Base-by-base conservation (phyloP, 1,140 invertebrate species). In the Drosophila tani region DNA sequence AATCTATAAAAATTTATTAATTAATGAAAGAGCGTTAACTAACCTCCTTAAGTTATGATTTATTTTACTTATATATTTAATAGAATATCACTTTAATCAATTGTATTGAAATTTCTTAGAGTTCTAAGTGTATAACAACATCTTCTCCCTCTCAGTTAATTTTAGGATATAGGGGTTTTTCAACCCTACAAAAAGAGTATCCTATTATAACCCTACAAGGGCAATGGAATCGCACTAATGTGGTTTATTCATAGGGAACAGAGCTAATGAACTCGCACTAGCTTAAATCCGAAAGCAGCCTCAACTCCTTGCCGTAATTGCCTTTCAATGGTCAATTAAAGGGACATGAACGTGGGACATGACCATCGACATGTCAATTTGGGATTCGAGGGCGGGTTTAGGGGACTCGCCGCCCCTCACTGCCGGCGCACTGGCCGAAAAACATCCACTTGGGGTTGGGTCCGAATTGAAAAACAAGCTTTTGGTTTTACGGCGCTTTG, bases 401-500 rank as follows among this genome's bases (percentile, higher is more conserved):
- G 69, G 38, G 62, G 65, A 81, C 80, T 87, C 77, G 76, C 65
- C 62, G 69, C 60, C 76, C 83, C 84, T 41, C 69, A 12, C 1
- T 15, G 4, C 24, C 17, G 7, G 14, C 19, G 1, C 21, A 3
- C 7, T 73, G 43, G 35, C 66, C 32, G 53, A 56, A 15, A 53
- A 60, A 35, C 67, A 67, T 46, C 47, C 45, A 35, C 47, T 47
- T 19, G 40, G 15, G 24, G 24, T 15, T 50, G 57, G 75, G 50
- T 53, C 35, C 60, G 27, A 80, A 87, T 83, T 83, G 84, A 83
- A 88, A 88, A 87, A 83, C 84, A 83, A 81, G 84, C 84, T 88
- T 88, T 88, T 88, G 80, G 83, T 83, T 88, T 87, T 87, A 88
- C 53, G 84, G 57, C 68, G 80, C 84, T 87, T 87, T 87, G 84